These are phyloP conservation scores for Linepithema humile DNA, from an alignment of 1,140 invertebrate species.

Conservation along the genomic window DNA sequence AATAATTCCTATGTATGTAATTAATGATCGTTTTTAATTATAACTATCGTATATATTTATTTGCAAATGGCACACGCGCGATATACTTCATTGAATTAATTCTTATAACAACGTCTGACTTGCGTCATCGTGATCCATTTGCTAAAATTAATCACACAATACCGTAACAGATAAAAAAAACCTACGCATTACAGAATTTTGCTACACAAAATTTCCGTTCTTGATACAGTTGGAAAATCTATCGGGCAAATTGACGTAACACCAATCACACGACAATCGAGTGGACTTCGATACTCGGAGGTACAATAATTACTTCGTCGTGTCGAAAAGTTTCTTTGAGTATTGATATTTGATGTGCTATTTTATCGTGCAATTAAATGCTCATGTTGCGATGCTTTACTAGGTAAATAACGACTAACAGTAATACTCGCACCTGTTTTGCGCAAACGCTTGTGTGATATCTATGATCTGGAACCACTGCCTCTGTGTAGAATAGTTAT, in stretches of 20 bases:
- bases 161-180: background rate
- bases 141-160: background rate
- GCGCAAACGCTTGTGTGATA: background rate
- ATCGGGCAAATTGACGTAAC: background rate
- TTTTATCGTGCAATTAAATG: background rate
- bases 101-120: background rate
- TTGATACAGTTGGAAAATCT: background rate
- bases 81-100: constrained; percentile 36
- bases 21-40: constrained; percentile 41
- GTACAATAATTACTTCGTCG: background rate
- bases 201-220: background rate
- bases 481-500: background rate
- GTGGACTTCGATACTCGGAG: background rate
- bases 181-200: background rate
- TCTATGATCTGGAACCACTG: background rate
- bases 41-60: constrained; percentile 47
- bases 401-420: too few species aligned
- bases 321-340: background rate
- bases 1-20: constrained; percentile 37
- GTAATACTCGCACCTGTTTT: background rate
- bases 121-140: background rate
- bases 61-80: constrained; percentile 14
- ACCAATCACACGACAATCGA: background rate
- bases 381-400: too few species aligned
- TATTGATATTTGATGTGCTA: background rate